Percentiles rank a stretch among this genome's conserved stretches.
phyloP scores from a whole-genome alignment of 1,140 invertebrate species.

The Drosophila cardini region DNA sequence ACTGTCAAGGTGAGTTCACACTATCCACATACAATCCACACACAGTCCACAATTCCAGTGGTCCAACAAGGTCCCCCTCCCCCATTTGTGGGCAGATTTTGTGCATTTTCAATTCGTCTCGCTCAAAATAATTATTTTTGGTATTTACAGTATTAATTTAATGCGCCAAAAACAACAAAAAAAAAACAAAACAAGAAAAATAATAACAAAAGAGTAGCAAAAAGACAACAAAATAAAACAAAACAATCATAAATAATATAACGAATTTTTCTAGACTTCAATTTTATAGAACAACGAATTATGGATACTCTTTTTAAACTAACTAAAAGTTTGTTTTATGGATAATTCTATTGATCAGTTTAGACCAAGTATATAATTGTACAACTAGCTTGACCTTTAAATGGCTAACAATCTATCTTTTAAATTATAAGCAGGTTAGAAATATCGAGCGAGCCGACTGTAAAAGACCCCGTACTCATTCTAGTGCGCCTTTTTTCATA shows the following conservation, averaged over 20 bases:
- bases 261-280: neutral
- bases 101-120: conserved; percentile 21
- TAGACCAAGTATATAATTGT: too few species aligned
- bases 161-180: conserved; percentile 19
- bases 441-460: too few species aligned
- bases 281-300: neutral
- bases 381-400: too few species aligned
- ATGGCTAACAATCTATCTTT: too few species aligned
- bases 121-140: conserved; percentile 24
- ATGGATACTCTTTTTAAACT: neutral
- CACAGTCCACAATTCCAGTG: neutral
- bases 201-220: neutral
- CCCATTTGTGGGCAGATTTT: neutral
- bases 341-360: too few species aligned
- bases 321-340: too few species aligned
- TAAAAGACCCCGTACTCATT: too few species aligned
- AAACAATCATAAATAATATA: conserved; percentile 29
- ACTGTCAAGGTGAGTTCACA: conserved; percentile 50
- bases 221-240: neutral
- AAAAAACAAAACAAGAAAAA: neutral
- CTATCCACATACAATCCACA: neutral
- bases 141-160: conserved; percentile 15
- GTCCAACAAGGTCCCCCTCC: conserved; percentile 8
- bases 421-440: too few species aligned
- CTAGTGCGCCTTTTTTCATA: too few species aligned